Base-by-base conservation (phyloP, 2,113 vertebrate genomes). In the Sminthopsis crassicaudata region DNA sequence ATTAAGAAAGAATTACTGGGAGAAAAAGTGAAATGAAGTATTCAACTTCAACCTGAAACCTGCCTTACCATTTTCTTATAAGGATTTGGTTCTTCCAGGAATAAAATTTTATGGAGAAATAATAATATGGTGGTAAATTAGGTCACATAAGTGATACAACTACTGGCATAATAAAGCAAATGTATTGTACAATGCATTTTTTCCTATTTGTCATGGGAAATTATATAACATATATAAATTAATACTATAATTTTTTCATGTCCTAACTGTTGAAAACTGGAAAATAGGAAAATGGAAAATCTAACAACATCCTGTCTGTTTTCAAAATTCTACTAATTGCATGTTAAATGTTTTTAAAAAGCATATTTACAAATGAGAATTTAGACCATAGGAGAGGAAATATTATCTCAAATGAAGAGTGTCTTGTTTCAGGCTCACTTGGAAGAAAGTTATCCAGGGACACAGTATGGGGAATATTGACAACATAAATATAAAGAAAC, bases 61-160 rank as follows among this genome's bases (percentile, higher is more conserved):
- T 9, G 9, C 1, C n/a, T 88, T 27, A 6, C 14, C 1, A 48
- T 92, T 92, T 67, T 0, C 42, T 55, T 23, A 27, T 22, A 4
- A 48, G 93, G 88, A 67, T 53, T 6, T 23, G n/a, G 67, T 53
- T 53, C 94, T 89, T 55, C 67, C 96, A 46, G 25, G n/a, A n/a
- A 1, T 2, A 2, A 7, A 14, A 67, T 95, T 94, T 93, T 95
- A 93, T 60, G 91, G 93, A n/a, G 91, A 93, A n/a, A 52, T 93
- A 93, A 97, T 94, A 52, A 91, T 14, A 92, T 0, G 4, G 10
- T 93, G 76, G 46, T 93, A 84, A 84, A 89, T 89, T 27, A 90
- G 57, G 14, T 94, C 91, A 90, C 84, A 89, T 46, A 51, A n/a
- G 92, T 30, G 89, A 89, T 91, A 84, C 55, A 46, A 27, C 90